Percentiles rank a stretch among this genome's conserved stretches.
Evolutionary conservation across 2,113 vertebrate species (phyloP).

Genomic region (Phoxinus phoxinus): DNA sequence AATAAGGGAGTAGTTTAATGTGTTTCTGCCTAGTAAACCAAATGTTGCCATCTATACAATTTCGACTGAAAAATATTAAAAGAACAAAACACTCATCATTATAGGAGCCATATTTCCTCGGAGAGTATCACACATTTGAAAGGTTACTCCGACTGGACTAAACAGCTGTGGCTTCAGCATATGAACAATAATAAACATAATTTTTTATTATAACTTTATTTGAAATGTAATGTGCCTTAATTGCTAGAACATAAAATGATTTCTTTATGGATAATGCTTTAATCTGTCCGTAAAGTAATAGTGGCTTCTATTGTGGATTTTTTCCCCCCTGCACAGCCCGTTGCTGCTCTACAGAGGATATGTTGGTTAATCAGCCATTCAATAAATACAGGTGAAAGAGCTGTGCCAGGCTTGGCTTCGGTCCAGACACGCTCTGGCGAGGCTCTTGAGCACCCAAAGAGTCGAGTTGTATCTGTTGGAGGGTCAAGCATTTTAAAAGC

Average conservation of each 20-base stretch:
- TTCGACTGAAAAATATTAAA: not conserved
- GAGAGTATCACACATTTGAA: not conserved
- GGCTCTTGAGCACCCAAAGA: slow-evolving; percentile 6
- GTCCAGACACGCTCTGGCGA: slow-evolving; percentile 17
- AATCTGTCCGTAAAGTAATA: not conserved
- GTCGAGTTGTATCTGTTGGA: slow-evolving; percentile 15
- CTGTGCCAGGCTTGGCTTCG: slow-evolving; percentile 18
- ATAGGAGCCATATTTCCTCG: not conserved
- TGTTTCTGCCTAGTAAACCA: slow-evolving; percentile 12
- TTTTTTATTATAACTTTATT: not conserved
- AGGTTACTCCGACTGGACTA: not conserved
- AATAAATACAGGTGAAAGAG: slow-evolving; percentile 37
- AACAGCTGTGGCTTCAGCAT: not conserved
- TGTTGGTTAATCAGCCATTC: slow-evolving; percentile 11
- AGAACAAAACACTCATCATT: slow-evolving; percentile 6
- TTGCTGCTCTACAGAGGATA: not conserved
- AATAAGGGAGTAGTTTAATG: not conserved
- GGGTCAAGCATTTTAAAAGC: slow-evolving; percentile 12
- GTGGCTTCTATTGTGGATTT: not conserved
- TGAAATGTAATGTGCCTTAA: not conserved
- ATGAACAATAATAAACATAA: not conserved
- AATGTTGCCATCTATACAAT: not conserved
- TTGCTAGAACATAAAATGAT: not conserved
- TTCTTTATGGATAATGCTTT: not conserved
- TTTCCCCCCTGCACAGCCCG: too few relatives aligned